These are phyloP conservation scores for Formica exsecta DNA, from an alignment of 1,140 invertebrate genomes.

Conservation along the genomic window DNA sequence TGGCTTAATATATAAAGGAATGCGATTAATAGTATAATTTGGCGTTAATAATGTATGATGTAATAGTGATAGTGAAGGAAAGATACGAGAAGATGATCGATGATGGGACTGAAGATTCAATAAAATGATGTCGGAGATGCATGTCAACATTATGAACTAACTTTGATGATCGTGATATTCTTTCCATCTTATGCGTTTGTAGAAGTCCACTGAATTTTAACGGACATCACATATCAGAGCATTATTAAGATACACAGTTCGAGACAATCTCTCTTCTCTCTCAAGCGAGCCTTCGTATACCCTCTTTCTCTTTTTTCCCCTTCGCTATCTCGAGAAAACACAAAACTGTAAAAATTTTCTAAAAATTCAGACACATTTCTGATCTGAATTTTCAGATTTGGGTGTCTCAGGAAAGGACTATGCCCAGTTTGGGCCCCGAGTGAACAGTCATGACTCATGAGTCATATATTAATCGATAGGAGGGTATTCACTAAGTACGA, in stretches of 20 bases:
- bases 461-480: too few relatives aligned
- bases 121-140: slow-evolving; percentile 41
- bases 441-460: too few relatives aligned
- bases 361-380: too few relatives aligned
- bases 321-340: not conserved
- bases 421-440: too few relatives aligned
- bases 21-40: slow-evolving; percentile 7
- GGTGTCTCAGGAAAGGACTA: too few relatives aligned
- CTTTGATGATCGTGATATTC: slow-evolving; percentile 18
- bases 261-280: not conserved
- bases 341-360: not conserved
- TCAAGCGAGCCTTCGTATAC: not conserved
- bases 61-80: not conserved
- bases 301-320: not conserved
- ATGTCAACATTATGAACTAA: slow-evolving; percentile 32
- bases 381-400: too few relatives aligned
- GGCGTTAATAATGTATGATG: slow-evolving; percentile 10
- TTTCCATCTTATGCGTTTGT: not conserved
- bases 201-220: not conserved
- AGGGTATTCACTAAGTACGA: too few relatives aligned
- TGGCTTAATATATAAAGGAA: not conserved
- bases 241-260: not conserved
- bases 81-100: slow-evolving; percentile 16
- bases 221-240: not conserved
- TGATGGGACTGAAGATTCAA: slow-evolving; percentile 50